These are phyloP conservation scores for Clangula hyemalis DNA, from an alignment of 2,797 vertebrate genomes.

Conservation along the genomic window DNA sequence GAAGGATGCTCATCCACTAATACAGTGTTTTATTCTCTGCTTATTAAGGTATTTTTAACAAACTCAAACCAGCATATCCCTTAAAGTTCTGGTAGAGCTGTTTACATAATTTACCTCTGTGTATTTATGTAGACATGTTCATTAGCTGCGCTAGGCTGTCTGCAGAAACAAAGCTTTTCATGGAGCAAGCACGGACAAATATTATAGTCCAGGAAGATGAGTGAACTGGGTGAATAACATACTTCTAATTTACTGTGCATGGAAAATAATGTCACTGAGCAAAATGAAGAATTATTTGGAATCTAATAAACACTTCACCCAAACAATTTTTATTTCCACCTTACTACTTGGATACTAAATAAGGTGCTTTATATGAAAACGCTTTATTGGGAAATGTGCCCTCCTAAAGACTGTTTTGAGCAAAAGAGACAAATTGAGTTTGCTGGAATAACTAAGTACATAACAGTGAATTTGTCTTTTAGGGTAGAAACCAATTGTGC, in stretches of 20 bases:
- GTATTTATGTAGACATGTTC: background rate
- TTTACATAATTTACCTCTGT: background rate
- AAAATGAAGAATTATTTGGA: background rate
- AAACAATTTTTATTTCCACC: too few species aligned
- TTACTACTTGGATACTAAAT: background rate
- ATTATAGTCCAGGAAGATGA: background rate
- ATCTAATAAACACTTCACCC: background rate
- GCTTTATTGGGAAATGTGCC: background rate
- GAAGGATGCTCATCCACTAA: background rate
- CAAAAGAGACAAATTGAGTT: background rate
- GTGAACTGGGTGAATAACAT: rapidly evolving
- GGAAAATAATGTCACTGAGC: background rate
- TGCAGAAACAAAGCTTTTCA: background rate
- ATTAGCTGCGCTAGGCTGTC: background rate
- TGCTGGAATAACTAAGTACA: background rate
- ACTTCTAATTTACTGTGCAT: background rate
- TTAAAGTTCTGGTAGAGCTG: background rate
- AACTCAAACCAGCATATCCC: background rate
- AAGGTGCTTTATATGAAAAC: background rate
- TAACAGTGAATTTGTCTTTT: background rate
- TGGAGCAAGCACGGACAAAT: background rate
- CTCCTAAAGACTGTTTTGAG: background rate
- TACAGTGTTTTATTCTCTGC: background rate
- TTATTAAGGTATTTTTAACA: background rate
- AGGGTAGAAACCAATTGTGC: background rate